phyloP scores from a whole-genome alignment of 2,888 invertebrate species.

The Sphaerophoria rueppellii region DNA sequence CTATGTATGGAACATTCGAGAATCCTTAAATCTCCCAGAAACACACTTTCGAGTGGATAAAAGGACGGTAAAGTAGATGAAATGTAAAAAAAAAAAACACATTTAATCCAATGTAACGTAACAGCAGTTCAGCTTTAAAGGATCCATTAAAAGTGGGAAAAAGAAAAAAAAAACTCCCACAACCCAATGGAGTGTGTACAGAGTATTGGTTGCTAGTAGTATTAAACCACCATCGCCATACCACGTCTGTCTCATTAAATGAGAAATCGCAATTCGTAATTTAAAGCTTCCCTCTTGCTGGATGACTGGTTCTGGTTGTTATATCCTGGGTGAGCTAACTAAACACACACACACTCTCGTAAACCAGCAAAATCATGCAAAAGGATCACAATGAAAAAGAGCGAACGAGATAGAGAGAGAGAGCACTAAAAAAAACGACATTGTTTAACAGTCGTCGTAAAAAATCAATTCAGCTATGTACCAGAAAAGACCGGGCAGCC shows the following conservation, averaged over 20 bases:
- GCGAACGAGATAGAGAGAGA: constrained; percentile 26
- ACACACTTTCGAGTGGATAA: constrained; percentile 51
- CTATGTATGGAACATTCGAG: not conserved
- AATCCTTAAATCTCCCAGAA: constrained; percentile 56
- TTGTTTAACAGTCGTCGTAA: constrained; percentile 37
- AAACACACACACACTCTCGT: constrained; percentile 28
- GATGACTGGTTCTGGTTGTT: no score
- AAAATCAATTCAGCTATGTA: constrained; percentile 73
- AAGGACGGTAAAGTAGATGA: constrained; percentile 8
- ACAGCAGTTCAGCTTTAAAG: constrained; percentile 69
- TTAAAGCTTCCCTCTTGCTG: constrained; percentile 46
- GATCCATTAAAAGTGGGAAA: constrained; percentile 66
- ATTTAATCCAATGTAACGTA: constrained; percentile 52
- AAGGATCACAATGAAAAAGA: constrained; percentile 50
- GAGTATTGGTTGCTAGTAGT: not conserved
- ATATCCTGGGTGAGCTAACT: constrained; percentile 36
- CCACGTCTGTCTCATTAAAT: constrained; percentile 44
- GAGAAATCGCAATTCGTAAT: constrained; percentile 69
- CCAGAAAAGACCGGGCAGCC: constrained; percentile 58
- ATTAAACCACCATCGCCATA: constrained; percentile 31
- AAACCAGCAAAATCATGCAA: constrained; percentile 9
- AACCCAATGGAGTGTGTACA: constrained; percentile 8
- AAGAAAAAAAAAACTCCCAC: constrained; percentile 52
- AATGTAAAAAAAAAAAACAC: constrained; percentile 15
- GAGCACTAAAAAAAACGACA: constrained; percentile 35